Conservation (phyloP, 1,140 invertebrate genomes). For the Charaxes varanes region DNA sequence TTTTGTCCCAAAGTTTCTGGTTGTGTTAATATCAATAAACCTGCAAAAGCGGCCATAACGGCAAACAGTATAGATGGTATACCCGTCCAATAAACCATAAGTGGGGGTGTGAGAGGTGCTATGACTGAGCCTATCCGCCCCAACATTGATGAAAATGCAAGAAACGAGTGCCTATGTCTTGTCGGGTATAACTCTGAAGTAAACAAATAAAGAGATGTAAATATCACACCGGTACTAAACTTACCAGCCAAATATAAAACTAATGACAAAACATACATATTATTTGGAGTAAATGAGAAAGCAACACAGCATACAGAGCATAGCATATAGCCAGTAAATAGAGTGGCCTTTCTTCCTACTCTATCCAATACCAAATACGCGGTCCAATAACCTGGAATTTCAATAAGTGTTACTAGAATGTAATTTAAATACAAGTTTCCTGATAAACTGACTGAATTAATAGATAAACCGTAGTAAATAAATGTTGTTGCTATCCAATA, state of each 20-base stretch:
- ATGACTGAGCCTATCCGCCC: conserved; percentile 84
- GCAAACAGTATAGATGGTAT: conserved; percentile 81
- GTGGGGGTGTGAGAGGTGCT: conserved; percentile 79
- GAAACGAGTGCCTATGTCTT: conserved; percentile 78
- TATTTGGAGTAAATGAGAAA: conserved; percentile 48
- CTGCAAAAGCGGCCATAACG: conserved; percentile 76
- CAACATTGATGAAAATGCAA: conserved; percentile 83
- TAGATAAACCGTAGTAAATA: conserved; percentile 87
- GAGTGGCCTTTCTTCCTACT: conserved; percentile 74
- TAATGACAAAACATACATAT: conserved; percentile 37
- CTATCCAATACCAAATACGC: conserved; percentile 77
- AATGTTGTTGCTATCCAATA: conserved; percentile 84
- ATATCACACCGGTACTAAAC: conserved; percentile 61
- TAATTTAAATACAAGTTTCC: conserved; percentile 83
- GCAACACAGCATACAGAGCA: conserved; percentile 49
- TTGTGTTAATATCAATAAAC: conserved; percentile 76
- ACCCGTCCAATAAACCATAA: conserved; percentile 52
- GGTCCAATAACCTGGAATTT: conserved; percentile 82
- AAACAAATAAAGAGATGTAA: conserved; percentile 81
- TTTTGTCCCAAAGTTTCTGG: conserved; percentile 81
- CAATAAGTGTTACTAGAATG: conserved; percentile 78
- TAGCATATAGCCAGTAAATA: conserved; percentile 47
- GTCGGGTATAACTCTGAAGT: conserved; percentile 85
- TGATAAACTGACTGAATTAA: conserved; percentile 85
- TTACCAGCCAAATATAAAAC: conserved; percentile 52